Base-by-base conservation (phyloP, 2,113 vertebrate species). In the Pandion haliaetus region DNA sequence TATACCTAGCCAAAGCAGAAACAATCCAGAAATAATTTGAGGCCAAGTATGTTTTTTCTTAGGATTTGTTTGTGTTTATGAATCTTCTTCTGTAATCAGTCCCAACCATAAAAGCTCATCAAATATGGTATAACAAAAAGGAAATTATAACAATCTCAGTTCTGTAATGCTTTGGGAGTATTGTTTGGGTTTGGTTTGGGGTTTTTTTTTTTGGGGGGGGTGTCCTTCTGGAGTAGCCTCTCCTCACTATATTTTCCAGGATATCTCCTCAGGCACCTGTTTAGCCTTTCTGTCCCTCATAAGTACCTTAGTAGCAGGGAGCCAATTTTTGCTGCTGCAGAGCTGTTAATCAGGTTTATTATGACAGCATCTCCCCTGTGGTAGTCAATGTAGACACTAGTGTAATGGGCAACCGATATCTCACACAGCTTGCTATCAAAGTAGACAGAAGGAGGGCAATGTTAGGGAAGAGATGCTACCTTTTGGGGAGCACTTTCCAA, bases 121-220 rank as follows among this genome's bases (percentile, higher is more conserved):
- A 45, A 66, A 16, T 38, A 61, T 12, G 4, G n/a, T 29, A 15
- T 36, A 82, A 24, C 9, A 78, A 59, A 66, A 36, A 59, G 16
- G 7, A 55, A 61, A 77, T 31, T 1, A 32, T 34, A 50, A 23
- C 26, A 28, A 47, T 26, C 49, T 84, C 13, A 5, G 24, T 42
- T 80, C 45, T 70, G 20, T 26, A 38, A 24, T 36, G 15, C 9
- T 78, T 87, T 55, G 14, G 12, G 24, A 6, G 8, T 81, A 67
- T 76, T 38, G 9, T 16, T 45, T 38, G 13, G 6, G 42, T 42
- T n/a, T n/a, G 23, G 4, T 12, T 40, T 65, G 14, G 36, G 8
- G 1, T 3, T 52, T 50, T 66, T 4, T 2, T 3, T 52, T 50
- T 66, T 4, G 3, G 13, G 13, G 25, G 3, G 10, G 2, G 14